Base-by-base conservation (phyloP, 2,797 vertebrate species). In the Anniella stebbinsi region DNA sequence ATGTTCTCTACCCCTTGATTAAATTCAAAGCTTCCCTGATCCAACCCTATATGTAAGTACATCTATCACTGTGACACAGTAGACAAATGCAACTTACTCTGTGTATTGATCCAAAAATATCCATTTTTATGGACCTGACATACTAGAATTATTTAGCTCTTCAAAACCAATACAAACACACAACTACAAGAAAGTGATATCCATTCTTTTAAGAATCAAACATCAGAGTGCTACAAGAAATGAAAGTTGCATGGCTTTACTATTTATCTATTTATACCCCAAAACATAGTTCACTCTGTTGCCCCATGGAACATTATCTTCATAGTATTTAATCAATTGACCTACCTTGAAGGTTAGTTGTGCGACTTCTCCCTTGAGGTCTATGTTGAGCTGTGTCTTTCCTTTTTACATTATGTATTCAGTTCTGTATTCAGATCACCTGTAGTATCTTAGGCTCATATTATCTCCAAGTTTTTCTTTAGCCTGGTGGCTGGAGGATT, bases 391-490 rank as follows among this genome's bases (percentile, higher is more conserved):
- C 87, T 75, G 0, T 36, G 0, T 0, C 80, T 1, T 1, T 88
- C 87, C 69, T 18, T 76, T 87, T 92, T 80, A 36, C 48, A 87
- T 0, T 1, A 66, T 0, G 67, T 80, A 76, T 9, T 1, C 15
- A 67, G 86, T 88, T 84, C 60, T 63, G 60, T 63, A 63, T 80
- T 23, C 36, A 57, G 92, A 45, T 78, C 80, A 85, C 48, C 41
- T 21, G 87, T 60, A 48, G 45, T 9, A n/a, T 89, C 5, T 11
- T 75, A 81, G 15, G 15, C 38, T 25, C 11, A 9, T 38, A 33
- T 38, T 2, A 73, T 23, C 15, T 0, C 60, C 28, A 57, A 57
- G 3, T 84, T 82, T 84, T 91, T 90, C 60, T 73, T 83, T 82
- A 15, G 11, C 72, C 87, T 69, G 38, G 2, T 33, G 1, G 28